A percentile compares a stretch with the other conserved stretches of the same genome.
Conservation (phyloP, 2,888 invertebrate species). For the Phragmatobia fuliginosa region DNA sequence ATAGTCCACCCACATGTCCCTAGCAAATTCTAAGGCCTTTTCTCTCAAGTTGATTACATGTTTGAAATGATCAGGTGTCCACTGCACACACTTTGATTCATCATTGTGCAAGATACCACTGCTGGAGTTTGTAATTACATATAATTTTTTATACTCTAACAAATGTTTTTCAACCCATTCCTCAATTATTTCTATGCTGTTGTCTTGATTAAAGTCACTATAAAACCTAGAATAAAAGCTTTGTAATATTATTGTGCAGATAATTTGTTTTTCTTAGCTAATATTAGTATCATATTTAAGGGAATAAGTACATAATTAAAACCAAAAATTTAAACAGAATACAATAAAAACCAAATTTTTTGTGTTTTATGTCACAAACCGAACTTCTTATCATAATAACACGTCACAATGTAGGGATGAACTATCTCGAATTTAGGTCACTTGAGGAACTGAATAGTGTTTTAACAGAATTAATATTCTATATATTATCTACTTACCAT, state of each 20-base stretch:
- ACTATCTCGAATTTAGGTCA: constrained; percentile 2
- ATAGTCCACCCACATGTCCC: constrained; percentile 95
- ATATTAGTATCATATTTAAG: not conserved
- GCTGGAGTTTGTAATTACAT: constrained; percentile 84
- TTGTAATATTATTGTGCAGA: not conserved
- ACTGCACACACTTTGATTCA: constrained; percentile 89
- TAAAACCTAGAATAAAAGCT: constrained; percentile 88
- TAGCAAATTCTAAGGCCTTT: constrained; percentile 90
- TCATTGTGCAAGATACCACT: constrained; percentile 75
- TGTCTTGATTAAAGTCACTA: constrained; percentile 95
- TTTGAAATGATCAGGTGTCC: constrained; percentile 91
- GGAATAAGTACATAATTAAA: not conserved
- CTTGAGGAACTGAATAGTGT: not conserved
- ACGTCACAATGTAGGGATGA: not conserved
- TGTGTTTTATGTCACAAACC: not conserved
- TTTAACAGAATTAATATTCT: not conserved
- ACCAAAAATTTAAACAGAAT: no score
- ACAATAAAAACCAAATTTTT: not conserved
- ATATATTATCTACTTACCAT: constrained; percentile 88
- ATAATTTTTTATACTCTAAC: constrained; percentile 90
- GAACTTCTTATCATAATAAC: not conserved
- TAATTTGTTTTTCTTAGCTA: not conserved
- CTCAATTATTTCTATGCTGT: constrained; percentile 90
- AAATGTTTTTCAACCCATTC: constrained; percentile 89
- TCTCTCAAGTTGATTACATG: constrained; percentile 94